These are phyloP conservation scores for Ceramica pisi DNA, from an alignment of 2,888 invertebrate genomes.

Conservation along the genomic window DNA sequence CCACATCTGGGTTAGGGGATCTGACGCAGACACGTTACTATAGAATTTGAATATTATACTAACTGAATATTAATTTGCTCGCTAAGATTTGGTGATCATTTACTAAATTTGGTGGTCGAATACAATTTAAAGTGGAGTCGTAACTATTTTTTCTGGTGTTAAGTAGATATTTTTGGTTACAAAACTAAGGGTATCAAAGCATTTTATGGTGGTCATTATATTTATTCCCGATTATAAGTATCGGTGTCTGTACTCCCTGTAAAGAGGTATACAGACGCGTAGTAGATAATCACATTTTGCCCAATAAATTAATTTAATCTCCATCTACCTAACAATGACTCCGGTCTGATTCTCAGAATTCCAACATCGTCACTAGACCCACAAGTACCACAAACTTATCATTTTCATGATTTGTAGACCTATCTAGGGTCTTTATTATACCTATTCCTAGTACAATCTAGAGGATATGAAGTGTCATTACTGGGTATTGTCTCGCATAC, in stretches of 20 bases:
- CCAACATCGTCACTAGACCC: neutral
- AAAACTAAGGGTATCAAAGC: too few relatives aligned
- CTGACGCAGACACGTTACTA: too few relatives aligned
- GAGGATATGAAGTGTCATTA: conserved; percentile 54
- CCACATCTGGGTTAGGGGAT: too few relatives aligned
- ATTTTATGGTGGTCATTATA: too few relatives aligned
- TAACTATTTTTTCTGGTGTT: too few relatives aligned
- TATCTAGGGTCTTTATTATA: conserved; percentile 29
- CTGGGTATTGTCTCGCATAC: conserved; percentile 52
- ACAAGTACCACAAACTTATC: conserved; percentile 16
- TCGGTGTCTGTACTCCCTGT: neutral
- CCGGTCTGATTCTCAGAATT: neutral
- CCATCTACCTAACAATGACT: neutral
- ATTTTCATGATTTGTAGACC: conserved; percentile 31
- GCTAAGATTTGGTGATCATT: too few relatives aligned
- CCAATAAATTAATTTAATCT: neutral
- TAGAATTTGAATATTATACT: too few relatives aligned
- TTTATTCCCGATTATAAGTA: too few relatives aligned
- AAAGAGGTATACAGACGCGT: neutral
- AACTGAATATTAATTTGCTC: too few relatives aligned
- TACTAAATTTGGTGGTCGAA: too few relatives aligned
- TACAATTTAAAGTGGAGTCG: too few relatives aligned
- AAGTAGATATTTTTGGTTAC: too few relatives aligned
- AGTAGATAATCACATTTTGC: neutral
- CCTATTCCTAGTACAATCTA: conserved; percentile 42